A percentile compares a stretch with the other conserved stretches of the same genome.
These are phyloP conservation scores for Sebastes baramenuke DNA, from an alignment of 2,797 vertebrate genomes.

Conservation along the genomic window DNA sequence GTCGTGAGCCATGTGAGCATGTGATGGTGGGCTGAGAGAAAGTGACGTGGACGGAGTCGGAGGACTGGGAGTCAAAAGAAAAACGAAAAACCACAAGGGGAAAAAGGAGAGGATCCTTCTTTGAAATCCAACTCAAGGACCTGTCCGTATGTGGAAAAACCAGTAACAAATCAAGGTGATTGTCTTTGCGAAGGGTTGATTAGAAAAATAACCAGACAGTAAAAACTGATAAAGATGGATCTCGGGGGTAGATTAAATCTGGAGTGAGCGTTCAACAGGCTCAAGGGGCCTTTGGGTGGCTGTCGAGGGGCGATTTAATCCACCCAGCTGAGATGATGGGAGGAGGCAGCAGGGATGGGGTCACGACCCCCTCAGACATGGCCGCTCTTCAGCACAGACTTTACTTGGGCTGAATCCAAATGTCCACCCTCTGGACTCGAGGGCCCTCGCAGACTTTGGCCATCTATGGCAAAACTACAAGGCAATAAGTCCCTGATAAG, in stretches of 20 bases:
- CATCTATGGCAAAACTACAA: no score
- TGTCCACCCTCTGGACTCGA: neutral
- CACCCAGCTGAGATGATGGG: conserved; percentile 83
- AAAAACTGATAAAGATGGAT: conserved; percentile 72
- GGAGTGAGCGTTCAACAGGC: conserved; percentile 57
- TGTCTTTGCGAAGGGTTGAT: conserved; percentile 56
- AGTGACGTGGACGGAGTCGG: conserved; percentile 42
- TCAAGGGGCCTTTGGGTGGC: conserved; percentile 62
- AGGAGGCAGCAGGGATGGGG: conserved; percentile 82
- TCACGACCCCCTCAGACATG: conserved; percentile 73
- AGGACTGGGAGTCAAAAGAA: conserved; percentile 36
- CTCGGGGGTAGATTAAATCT: conserved; percentile 85
- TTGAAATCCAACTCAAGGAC: conserved; percentile 68
- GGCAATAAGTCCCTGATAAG: neutral
- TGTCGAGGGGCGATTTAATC: conserved; percentile 80
- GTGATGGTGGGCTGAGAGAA: conserved; percentile 66
- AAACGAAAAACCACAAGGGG: conserved; percentile 1
- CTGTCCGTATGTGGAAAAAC: conserved; percentile 50
- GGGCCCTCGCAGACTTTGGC: neutral
- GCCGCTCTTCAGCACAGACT: conserved; percentile 49
- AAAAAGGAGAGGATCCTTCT: conserved; percentile 53
- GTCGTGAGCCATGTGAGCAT: conserved; percentile 73
- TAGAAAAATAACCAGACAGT: conserved; percentile 51
- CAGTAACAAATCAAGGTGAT: conserved; percentile 56
- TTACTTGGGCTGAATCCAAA: conserved; percentile 9